Evolutionary conservation across 2,888 invertebrate species (phyloP).

Genomic region (Eupithecia subumbrata): DNA sequence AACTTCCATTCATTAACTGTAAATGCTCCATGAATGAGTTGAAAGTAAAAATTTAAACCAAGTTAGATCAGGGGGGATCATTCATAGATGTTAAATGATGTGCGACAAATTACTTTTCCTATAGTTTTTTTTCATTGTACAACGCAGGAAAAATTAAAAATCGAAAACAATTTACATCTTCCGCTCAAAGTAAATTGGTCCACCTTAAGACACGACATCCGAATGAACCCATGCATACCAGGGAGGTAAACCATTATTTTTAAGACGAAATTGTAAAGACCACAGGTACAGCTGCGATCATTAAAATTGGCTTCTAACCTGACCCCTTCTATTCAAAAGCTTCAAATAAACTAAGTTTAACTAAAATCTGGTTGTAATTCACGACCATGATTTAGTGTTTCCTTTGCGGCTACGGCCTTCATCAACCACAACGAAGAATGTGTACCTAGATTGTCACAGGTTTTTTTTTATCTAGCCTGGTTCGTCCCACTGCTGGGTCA

Average conservation of each 20-base stretch:
- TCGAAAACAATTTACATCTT: too few relatives aligned
- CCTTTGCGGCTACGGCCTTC: neutral
- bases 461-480: too few relatives aligned
- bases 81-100: too few relatives aligned
- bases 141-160: too few relatives aligned
- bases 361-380: neutral
- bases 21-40: too few relatives aligned
- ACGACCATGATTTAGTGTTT: neutral
- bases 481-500: too few relatives aligned
- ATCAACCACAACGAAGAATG: neutral
- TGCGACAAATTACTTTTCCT: too few relatives aligned
- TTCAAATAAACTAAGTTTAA: slow-evolving; percentile 3
- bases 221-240: neutral
- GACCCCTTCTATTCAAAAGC: neutral
- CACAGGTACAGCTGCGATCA: neutral
- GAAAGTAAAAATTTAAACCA: too few relatives aligned
- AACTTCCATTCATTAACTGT: too few relatives aligned
- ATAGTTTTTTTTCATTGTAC: too few relatives aligned
- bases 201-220: neutral
- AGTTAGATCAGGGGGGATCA: too few relatives aligned
- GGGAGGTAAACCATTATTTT: neutral
- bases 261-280: neutral
- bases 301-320: slow-evolving; percentile 3
- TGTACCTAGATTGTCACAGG: neutral
- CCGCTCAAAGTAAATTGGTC: too few relatives aligned